Percentiles rank a stretch among this genome's conserved stretches.
phyloP scores from a whole-genome alignment of 2,888 invertebrate species.

The Spilarctia lutea region DNA sequence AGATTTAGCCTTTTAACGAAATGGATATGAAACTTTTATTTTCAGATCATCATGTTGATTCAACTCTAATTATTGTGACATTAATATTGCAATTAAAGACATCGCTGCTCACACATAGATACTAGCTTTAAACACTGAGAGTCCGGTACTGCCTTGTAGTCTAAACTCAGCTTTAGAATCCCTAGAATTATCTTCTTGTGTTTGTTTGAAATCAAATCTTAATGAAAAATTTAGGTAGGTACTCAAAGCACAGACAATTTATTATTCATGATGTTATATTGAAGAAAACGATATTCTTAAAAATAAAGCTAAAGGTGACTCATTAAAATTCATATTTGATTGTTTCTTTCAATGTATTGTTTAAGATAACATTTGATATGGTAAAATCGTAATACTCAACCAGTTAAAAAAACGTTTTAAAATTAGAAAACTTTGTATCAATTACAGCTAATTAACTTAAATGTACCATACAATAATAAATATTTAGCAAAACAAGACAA shows the following conservation, averaged over 20 bases:
- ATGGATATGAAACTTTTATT: not conserved
- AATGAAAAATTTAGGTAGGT: not conserved
- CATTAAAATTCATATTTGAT: too few relatives aligned
- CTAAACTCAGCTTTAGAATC: not conserved
- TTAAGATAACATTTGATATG: not conserved
- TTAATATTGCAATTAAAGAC: not conserved
- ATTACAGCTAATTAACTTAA: constrained; percentile 58
- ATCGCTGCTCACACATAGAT: not conserved
- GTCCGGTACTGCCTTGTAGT: not conserved
- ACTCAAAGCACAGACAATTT: not conserved
- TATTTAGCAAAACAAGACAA: constrained; percentile 57
- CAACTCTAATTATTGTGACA: not conserved
- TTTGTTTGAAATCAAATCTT: not conserved
- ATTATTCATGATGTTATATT: not conserved
- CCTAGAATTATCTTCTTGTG: not conserved
- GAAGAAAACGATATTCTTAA: not conserved
- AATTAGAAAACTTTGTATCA: constrained; percentile 51
- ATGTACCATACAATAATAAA: constrained; percentile 49
- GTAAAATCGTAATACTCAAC: not conserved
- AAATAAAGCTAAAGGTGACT: not conserved
- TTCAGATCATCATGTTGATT: not conserved
- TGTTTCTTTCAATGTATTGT: not conserved
- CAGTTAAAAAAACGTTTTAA: constrained; percentile 31
- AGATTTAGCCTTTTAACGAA: too few relatives aligned
- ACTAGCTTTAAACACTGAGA: not conserved